phyloP scores from a whole-genome alignment of 1,140 invertebrate genomes.

The Drosophila nebulosa region DNA sequence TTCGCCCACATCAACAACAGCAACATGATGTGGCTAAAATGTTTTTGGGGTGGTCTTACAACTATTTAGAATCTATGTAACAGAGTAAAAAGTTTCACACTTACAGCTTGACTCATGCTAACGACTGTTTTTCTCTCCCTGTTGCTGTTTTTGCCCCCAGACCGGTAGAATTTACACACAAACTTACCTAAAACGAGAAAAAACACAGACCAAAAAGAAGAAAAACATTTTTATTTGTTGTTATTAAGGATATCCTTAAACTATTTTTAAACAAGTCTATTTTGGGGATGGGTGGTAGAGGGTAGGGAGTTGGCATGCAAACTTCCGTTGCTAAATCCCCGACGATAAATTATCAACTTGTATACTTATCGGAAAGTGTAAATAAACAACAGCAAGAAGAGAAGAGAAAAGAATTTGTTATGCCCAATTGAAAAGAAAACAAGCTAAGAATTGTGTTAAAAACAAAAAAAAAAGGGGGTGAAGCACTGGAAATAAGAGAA shows the following conservation, averaged over 20 bases:
- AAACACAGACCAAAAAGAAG: slow-evolving; percentile 8
- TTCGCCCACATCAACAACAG: background rate
- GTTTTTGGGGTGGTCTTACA: slow-evolving; percentile 22
- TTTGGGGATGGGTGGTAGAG: background rate
- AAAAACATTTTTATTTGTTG: slow-evolving; percentile 21
- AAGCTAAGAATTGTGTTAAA: background rate
- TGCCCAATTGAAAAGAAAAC: background rate
- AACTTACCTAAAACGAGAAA: slow-evolving; percentile 72
- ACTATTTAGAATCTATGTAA: slow-evolving; percentile 25
- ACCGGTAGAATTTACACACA: slow-evolving; percentile 55
- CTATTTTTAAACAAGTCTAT: slow-evolving; percentile 32
- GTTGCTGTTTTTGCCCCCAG: slow-evolving; percentile 17
- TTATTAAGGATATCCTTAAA: slow-evolving; percentile 27
- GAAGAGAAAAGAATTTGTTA: background rate
- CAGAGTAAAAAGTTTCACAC: slow-evolving; percentile 34
- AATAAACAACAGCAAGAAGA: slow-evolving; percentile 22
- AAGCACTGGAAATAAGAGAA: background rate
- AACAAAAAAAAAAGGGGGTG: background rate
- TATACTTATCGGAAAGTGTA: slow-evolving; percentile 26
- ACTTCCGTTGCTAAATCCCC: slow-evolving; percentile 40
- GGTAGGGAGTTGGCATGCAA: slow-evolving; percentile 25
- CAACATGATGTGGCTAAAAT: no score
- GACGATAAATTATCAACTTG: slow-evolving; percentile 14
- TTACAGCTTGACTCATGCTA: slow-evolving; percentile 71
- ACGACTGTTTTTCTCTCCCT: slow-evolving; percentile 5